Percentiles rank a stretch among this genome's conserved stretches.
These are phyloP conservation scores for Macquaria australasica DNA, from an alignment of 2,113 vertebrate species.

Conservation along the genomic window DNA sequence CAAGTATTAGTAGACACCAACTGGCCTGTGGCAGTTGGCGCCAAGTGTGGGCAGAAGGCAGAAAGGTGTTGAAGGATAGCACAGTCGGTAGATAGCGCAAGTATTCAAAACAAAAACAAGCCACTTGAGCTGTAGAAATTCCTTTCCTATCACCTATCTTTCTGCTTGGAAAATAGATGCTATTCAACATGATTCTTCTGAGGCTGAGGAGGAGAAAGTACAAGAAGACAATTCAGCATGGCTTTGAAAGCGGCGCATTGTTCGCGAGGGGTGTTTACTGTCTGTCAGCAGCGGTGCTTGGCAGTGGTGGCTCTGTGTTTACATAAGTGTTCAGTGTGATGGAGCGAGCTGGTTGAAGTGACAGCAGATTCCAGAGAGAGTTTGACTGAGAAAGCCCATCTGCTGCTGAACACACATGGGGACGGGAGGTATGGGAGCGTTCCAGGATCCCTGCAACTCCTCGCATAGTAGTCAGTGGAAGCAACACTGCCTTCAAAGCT, in stretches of 20 bases:
- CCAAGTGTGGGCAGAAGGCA: constrained; percentile 32
- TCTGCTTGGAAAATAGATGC: constrained; percentile 41
- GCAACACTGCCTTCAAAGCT: constrained; percentile 7
- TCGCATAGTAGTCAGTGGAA: constrained; percentile 1
- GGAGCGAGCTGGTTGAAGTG: constrained; percentile 67
- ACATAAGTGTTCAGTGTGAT: constrained; percentile 71
- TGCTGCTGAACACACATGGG: constrained; percentile 60
- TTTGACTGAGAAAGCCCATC: constrained; percentile 69
- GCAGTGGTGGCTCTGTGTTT: constrained; percentile 78
- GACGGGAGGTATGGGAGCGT: constrained; percentile 36
- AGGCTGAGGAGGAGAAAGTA: constrained; percentile 48
- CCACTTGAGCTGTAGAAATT: constrained; percentile 25
- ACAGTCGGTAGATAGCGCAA: constrained; percentile 16
- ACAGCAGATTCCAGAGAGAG: constrained; percentile 68
- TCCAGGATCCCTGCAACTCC: constrained; percentile 49
- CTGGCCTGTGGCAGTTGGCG: constrained; percentile 63
- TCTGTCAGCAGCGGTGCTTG: constrained; percentile 80
- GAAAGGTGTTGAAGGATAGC: constrained; percentile 52
- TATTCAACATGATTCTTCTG: constrained; percentile 28
- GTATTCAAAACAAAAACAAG: constrained; percentile 60
- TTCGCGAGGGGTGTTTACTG: constrained; percentile 70
- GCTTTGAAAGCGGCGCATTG: constrained; percentile 78
- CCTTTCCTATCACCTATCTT: constrained; percentile 56
- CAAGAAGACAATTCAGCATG: constrained; percentile 75
- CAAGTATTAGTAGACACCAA: constrained; percentile 63